phyloP scores from a whole-genome alignment of 2,797 vertebrate genomes.

The Acanthornis magna region DNA sequence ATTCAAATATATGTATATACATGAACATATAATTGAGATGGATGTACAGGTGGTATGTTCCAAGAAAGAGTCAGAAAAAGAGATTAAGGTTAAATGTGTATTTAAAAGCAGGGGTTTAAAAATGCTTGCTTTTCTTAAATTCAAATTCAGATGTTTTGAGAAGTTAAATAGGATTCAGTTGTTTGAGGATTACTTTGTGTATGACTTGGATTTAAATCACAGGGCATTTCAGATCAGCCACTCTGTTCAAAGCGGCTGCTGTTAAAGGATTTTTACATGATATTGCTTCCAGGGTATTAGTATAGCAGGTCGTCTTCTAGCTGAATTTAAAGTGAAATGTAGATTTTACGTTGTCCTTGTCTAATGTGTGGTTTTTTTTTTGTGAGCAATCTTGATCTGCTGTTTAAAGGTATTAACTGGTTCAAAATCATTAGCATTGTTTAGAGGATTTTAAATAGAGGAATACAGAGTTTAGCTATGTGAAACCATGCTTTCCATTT shows the following conservation, averaged over 20 bases:
- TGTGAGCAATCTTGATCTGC: neutral
- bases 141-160: constrained; percentile 52
- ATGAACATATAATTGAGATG: neutral
- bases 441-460: neutral
- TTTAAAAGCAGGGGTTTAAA: constrained; percentile 26
- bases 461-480: neutral
- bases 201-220: constrained; percentile 63
- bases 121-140: constrained; percentile 33
- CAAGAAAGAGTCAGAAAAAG: constrained; percentile 8
- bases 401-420: neutral
- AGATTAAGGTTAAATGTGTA: constrained; percentile 42
- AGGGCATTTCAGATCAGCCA: constrained; percentile 45
- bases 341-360: constrained; percentile 1
- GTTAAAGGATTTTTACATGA: constrained; percentile 34
- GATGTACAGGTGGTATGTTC: neutral
- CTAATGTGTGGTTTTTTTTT: neutral
- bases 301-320: neutral
- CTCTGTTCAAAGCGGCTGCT: constrained; percentile 14
- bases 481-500: neutral
- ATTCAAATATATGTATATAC: constrained; percentile 33
- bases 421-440: neutral
- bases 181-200: constrained; percentile 66
- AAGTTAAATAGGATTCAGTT: constrained; percentile 59
- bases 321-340: constrained; percentile 9
- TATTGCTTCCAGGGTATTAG: constrained; percentile 36